Percentiles rank a stretch among this genome's conserved stretches.
Conservation (phyloP, 2,113 vertebrate species). For the Pseudorhombus dupliciocellatus region DNA sequence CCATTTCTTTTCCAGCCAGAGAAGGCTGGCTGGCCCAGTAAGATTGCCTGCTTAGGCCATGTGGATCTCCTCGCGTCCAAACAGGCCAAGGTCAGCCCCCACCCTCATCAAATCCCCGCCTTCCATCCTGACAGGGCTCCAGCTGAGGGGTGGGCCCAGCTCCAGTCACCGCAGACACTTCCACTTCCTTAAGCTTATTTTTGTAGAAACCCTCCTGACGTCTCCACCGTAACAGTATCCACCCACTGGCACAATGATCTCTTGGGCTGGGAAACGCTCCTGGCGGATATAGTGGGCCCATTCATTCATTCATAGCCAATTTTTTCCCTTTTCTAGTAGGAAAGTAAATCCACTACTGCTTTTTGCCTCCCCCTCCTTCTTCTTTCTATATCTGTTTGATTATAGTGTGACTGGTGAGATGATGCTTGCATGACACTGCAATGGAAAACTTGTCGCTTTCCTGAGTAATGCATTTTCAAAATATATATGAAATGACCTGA, state of each 20-base stretch:
- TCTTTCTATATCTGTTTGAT: conserved; percentile 61
- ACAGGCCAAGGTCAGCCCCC: conserved; percentile 52
- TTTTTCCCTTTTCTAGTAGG: conserved; percentile 62
- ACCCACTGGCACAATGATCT: conserved; percentile 77
- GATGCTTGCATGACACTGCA: conserved; percentile 31
- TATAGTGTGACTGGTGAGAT: conserved; percentile 34
- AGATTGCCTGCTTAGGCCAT: conserved; percentile 28
- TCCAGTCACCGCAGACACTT: conserved; percentile 73
- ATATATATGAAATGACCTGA: too few relatives aligned
- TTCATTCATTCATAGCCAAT: conserved; percentile 79
- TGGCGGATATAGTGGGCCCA: conserved; percentile 71
- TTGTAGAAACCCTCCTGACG: conserved; percentile 68
- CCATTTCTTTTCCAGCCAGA: conserved; percentile 23
- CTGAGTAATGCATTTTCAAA: conserved; percentile 35
- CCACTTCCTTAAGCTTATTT: conserved; percentile 74
- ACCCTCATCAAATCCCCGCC: not conserved
- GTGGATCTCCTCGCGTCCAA: conserved; percentile 41
- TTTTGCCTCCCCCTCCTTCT: conserved; percentile 27
- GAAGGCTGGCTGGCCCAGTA: conserved; percentile 19
- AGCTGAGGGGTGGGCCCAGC: conserved; percentile 62
- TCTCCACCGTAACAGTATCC: conserved; percentile 72
- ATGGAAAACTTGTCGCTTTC: conserved; percentile 14
- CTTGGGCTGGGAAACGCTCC: conserved; percentile 71
- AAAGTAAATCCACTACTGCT: conserved; percentile 68
- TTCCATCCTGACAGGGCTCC: conserved; percentile 45